A percentile compares a stretch with the other conserved stretches of the same genome.
These are phyloP conservation scores for Ursus arctos DNA, from an alignment of 2,113 vertebrate genomes.

Conservation along the genomic window DNA sequence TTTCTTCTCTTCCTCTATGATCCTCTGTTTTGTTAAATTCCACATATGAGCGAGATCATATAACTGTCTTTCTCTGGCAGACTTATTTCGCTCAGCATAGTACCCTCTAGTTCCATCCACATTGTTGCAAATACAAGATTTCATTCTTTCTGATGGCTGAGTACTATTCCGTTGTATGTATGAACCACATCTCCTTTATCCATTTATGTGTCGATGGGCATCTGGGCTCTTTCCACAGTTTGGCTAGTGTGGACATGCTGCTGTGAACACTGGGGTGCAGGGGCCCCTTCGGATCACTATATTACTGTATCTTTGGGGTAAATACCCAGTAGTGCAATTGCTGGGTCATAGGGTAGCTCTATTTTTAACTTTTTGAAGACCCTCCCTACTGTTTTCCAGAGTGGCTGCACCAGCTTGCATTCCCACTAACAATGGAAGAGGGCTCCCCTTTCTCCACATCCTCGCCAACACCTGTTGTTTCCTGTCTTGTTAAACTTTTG, in stretches of 20 bases:
- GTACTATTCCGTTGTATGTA: too few species aligned
- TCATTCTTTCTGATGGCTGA: too few species aligned
- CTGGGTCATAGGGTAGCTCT: background rate
- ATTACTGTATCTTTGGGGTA: too few species aligned
- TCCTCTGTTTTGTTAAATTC: background rate
- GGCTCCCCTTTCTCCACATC: background rate
- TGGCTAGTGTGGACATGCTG: too few species aligned
- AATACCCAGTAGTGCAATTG: too few species aligned
- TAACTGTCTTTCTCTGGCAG: background rate
- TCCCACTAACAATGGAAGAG: rapidly evolving
- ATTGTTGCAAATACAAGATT: too few species aligned
- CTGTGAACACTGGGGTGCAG: too few species aligned
- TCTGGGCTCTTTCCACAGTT: too few species aligned
- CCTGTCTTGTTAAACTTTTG: background rate
- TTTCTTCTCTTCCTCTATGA: background rate
- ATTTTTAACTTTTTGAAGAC: background rate
- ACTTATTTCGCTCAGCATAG: background rate
- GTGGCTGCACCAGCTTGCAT: background rate
- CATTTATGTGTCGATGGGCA: too few species aligned
- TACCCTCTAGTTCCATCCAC: too few species aligned
- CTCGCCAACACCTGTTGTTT: background rate
- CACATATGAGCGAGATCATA: background rate
- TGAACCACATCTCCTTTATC: too few species aligned
- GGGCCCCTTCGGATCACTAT: too few species aligned
- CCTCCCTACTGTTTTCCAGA: background rate